Base-by-base conservation (phyloP, 2,888 invertebrate species). In the Callinectes sapidus region DNA sequence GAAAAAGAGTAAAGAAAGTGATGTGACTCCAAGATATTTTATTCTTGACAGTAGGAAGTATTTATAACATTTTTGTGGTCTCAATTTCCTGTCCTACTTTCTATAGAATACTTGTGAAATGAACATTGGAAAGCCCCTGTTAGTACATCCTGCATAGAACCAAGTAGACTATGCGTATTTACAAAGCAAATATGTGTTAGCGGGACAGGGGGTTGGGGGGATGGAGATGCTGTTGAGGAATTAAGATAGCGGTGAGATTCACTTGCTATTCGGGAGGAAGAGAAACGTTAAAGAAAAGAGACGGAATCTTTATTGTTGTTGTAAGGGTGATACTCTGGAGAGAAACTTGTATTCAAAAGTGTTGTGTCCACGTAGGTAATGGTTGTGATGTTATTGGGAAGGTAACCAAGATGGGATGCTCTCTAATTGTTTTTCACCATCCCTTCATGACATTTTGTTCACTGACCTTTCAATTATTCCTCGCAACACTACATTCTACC, bases 11-110 rank as follows among this genome's bases (percentile, higher is more conserved):
- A 61, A 61, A 18, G 61, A 48, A 48, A 48, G 10, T 71, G 1
- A 71, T n/a, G 10, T 23, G 10, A 10, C 2, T 71, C 8, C 28
- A 23, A 28, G n/a, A 71, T 71, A 28, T 28, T 71, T 71, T 13
- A 81, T 81, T 35, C 35, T 32, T 81, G 32, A 16, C 18, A 81
- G 35, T 32, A 35, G 16, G 32, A 81, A 81, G 1, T 16, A 16
- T 32, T 13, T 28, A 14, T 28, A 13, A 14, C 35, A 16, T 81
- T 81, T 32, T 48, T 48, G 48, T 35, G 81, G 32, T 35, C 32
- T 16, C 35, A 32, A 81, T 81, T 81, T 81, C 81, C 81, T 35
- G 81, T 35, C 35, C 81, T 14, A 81, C 81, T 81, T 81, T 81
- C 81, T 81, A 81, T 81, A 2, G 16, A 81, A 32, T 81, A 81